Evolutionary conservation across 2,113 vertebrate genomes (phyloP).

Genomic region (Peromyscus maniculatus): DNA sequence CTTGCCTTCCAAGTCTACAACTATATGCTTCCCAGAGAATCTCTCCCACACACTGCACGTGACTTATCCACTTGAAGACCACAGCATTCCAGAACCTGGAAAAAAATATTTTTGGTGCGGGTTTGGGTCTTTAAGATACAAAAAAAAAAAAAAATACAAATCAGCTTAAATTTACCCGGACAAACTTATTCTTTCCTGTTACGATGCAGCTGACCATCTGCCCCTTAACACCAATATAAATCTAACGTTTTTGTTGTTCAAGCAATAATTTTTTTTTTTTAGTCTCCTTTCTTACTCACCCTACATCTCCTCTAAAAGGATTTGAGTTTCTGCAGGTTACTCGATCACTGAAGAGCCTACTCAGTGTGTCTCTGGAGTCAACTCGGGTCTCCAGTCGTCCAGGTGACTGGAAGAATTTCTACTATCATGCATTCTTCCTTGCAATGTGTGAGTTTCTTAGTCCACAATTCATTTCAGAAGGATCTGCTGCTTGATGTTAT

Average conservation of each 20-base stretch:
- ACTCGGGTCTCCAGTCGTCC: neutral
- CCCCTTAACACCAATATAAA: neutral
- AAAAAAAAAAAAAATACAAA: neutral
- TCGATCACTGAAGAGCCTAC: neutral
- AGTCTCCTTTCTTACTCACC: neutral
- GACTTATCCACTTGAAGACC: neutral
- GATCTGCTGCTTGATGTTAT: neutral
- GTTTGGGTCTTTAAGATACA: constrained; percentile 10
- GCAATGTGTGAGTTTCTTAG: neutral
- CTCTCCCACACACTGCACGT: neutral
- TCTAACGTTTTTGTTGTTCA: neutral
- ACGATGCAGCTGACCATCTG: neutral
- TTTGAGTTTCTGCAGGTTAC: neutral
- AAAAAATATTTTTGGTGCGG: neutral
- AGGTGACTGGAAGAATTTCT: neutral
- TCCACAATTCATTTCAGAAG: neutral
- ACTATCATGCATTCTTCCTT: neutral
- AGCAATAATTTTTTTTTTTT: neutral
- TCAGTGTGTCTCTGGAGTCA: neutral
- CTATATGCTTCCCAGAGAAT: neutral
- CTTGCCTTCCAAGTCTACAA: neutral
- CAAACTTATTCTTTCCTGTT: constrained; percentile 4
- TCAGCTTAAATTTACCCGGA: neutral
- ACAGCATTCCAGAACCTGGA: constrained; percentile 20
- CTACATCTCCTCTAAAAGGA: neutral